phyloP scores from a whole-genome alignment of 1,140 invertebrate genomes.

The Zaprionus inermis region DNA sequence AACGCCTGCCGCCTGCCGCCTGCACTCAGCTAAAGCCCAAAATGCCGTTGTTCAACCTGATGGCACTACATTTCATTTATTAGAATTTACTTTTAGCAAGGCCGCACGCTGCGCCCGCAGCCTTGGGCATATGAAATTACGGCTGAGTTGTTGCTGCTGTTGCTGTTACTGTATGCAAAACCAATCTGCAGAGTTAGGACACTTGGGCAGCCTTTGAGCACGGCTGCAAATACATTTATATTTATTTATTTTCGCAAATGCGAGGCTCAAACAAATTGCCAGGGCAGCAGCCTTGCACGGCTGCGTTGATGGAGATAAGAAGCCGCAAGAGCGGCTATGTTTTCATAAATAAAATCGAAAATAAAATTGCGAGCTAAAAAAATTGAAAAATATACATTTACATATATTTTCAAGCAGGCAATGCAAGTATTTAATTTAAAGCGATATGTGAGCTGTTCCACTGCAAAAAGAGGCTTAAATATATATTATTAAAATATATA shows the following conservation, averaged over 20 bases:
- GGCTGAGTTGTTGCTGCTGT: neutral
- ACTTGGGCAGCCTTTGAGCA: neutral
- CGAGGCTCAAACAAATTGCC: neutral
- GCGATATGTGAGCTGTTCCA: no score
- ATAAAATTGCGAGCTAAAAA: neutral
- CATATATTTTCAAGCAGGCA: no score
- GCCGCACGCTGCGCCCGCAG: neutral
- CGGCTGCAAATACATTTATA: neutral
- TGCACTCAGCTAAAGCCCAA: neutral
- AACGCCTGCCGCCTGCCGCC: no score
- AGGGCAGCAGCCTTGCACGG: neutral
- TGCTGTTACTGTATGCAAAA: slow-evolving; percentile 1
- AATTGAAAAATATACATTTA: neutral
- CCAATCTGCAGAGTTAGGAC: slow-evolving; percentile 3
- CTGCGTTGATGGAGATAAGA: neutral
- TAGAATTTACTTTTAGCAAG: slow-evolving; percentile 10
- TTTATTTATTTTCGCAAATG: neutral
- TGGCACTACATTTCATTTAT: slow-evolving; percentile 18
- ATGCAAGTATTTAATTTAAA: no score
- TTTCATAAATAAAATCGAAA: neutral
- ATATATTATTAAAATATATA: no score
- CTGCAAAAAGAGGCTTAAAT: no score
- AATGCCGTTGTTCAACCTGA: slow-evolving; percentile 7
- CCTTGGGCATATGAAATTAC: slow-evolving; percentile 10
- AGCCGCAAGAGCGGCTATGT: neutral